Evolutionary conservation across 2,113 vertebrate genomes (phyloP).

Genomic region (Eonycteris spelaea): DNA sequence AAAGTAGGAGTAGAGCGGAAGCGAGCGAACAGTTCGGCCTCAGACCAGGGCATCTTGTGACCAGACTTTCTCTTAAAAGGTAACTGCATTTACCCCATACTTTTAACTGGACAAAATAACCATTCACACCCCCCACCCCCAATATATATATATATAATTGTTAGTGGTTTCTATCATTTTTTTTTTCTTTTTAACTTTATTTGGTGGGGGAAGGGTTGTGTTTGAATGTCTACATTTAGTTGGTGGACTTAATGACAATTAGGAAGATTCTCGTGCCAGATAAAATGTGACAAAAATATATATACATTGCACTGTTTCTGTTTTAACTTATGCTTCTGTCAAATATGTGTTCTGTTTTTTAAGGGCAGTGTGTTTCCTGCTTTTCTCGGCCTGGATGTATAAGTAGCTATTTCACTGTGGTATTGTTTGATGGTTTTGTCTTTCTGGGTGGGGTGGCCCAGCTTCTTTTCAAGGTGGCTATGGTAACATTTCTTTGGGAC

Average conservation of each 20-base stretch:
- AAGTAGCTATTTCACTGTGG: neutral
- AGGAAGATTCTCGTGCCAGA: neutral
- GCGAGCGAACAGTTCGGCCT: neutral
- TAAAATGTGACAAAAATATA: neutral
- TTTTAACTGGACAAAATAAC: conserved; percentile 1
- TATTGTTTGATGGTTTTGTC: neutral
- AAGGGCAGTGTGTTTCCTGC: conserved; percentile 28
- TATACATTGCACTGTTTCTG: neutral
- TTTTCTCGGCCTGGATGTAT: neutral
- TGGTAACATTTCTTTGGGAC: neutral
- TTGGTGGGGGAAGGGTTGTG: neutral
- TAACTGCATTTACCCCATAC: conserved; percentile 4
- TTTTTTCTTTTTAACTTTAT: neutral
- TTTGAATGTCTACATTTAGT: neutral
- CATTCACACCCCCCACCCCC: neutral
- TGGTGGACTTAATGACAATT: neutral
- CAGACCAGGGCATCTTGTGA: neutral
- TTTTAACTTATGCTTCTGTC: conserved; percentile 7
- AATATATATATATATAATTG: neutral
- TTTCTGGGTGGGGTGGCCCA: neutral
- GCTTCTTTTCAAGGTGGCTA: neutral
- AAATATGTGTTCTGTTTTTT: neutral
- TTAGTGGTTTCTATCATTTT: neutral
- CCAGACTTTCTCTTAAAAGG: conserved; percentile 48
- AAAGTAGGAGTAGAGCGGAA: neutral